Evolutionary conservation across 2,888 invertebrate genomes (phyloP).

Genomic region (Myathropa florea): DNA sequence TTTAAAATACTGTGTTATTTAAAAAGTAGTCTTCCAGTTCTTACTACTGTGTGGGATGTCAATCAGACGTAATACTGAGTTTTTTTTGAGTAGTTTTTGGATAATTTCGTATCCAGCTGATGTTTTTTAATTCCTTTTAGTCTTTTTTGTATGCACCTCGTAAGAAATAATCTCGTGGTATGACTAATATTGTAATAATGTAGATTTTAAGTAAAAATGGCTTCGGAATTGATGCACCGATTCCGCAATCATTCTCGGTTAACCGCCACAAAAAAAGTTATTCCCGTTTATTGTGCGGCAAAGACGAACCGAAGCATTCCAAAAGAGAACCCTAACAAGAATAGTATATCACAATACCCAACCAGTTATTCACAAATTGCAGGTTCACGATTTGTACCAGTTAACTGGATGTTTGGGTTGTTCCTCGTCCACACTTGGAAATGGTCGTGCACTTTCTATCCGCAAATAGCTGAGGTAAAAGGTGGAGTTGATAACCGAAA

Average conservation of each 20-base stretch:
- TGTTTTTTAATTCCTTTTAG: too few relatives aligned
- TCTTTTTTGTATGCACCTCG: too few relatives aligned
- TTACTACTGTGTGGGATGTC: too few relatives aligned
- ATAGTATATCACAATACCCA: conserved; percentile 8
- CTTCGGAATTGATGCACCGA: not conserved
- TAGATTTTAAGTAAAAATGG: too few relatives aligned
- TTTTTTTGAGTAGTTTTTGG: too few relatives aligned
- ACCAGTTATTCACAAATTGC: conserved; percentile 58
- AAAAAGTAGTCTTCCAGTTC: too few relatives aligned
- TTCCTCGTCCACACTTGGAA: not conserved
- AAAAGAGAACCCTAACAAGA: conserved; percentile 6
- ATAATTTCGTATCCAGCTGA: too few relatives aligned
- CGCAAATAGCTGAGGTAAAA: not conserved
- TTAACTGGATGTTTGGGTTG: conserved; percentile 24
- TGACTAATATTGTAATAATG: too few relatives aligned
- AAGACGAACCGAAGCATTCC: not conserved
- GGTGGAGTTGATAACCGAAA: conserved; percentile 30
- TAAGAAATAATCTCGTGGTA: too few relatives aligned
- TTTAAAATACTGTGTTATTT: too few relatives aligned
- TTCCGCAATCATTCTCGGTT: not conserved
- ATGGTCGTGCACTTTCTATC: conserved; percentile 50
- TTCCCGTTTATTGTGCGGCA: too few relatives aligned
- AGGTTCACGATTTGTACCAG: conserved; percentile 62
- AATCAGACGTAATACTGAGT: too few relatives aligned
- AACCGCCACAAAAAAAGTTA: not conserved